Evolutionary conservation across 92 coral and sea anemone genomes (phyloP).

Genomic region (Zoanthus sansibaricus): DNA sequence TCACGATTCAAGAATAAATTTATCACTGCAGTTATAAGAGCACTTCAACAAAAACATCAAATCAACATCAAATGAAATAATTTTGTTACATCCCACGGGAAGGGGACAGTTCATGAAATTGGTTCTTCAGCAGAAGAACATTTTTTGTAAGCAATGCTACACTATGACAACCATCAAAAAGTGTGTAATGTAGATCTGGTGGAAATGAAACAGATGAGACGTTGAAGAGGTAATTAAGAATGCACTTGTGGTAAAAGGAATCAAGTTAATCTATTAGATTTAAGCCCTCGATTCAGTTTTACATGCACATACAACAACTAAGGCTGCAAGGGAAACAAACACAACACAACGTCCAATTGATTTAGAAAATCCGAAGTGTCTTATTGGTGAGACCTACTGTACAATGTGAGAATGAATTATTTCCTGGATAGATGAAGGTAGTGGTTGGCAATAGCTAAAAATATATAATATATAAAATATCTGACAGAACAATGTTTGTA

Average conservation of each 20-base stretch:
- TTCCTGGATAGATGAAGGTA: constrained; percentile 27
- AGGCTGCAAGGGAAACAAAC: constrained; percentile 48
- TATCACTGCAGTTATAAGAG: constrained; percentile 47
- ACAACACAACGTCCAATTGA: constrained; percentile 53
- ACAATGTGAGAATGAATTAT: too few species aligned
- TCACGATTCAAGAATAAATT: constrained; percentile 64
- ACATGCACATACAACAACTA: constrained; percentile 32
- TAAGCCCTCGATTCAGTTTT: constrained; percentile 44
- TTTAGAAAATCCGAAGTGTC: constrained; percentile 16
- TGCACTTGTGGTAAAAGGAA: constrained; percentile 35
- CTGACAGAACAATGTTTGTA: too few species aligned
- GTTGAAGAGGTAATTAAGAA: too few species aligned
- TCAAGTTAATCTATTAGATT: constrained; percentile 42
- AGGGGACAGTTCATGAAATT: constrained; percentile 54
- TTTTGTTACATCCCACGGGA: constrained; percentile 58
- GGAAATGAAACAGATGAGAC: too few species aligned
- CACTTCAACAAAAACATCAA: constrained; percentile 58
- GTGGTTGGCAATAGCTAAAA: constrained; percentile 37
- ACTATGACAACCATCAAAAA: constrained; percentile 34
- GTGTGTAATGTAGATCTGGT: constrained; percentile 36
- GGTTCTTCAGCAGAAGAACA: constrained; percentile 46
- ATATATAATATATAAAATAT: too few species aligned
- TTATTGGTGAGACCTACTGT: too few species aligned
- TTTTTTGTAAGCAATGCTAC: constrained; percentile 39
- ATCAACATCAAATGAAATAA: constrained; percentile 52